Base-by-base conservation (phyloP, 1,140 invertebrate genomes). In the Scaptomyza hsui region DNA sequence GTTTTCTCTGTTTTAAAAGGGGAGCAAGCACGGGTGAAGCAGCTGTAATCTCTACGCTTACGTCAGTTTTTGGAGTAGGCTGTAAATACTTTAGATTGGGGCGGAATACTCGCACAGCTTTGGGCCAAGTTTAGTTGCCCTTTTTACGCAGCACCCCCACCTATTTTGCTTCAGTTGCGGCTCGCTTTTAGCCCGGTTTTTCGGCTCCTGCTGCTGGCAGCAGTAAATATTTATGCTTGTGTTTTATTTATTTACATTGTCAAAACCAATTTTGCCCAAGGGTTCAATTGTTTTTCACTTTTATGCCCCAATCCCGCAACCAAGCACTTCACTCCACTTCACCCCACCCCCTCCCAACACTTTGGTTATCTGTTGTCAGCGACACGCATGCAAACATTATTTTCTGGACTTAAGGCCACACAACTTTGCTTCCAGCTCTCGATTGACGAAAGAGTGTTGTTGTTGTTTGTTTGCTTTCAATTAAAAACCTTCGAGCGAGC, bases 171-270 rank as follows among this genome's bases (percentile, higher is more conserved):
- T 26, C 10, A 10, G 12, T 47, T 15, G 16, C 29, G 29, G 10
- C 48, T n/a, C n/a, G 4, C 39, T 35, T 48, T 48, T 35, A 4
- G 26, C 18, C 10, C 10, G 10, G 18, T 53, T 18, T 24, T 19
- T 24, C n/a, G 60, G 19, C 19, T 65, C 15, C 41, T 47, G 63
- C 53, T 77, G 73, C 77, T 69, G 75, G 63, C 65, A 88, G 82
- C 82, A 82, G 82, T 88, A 88, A 88, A 88, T 88, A 88, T 88
- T 88, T 88, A 88, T 88, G 82, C 83, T 82, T 88, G 82, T 88
- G 78, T 88, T 88, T 88, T 88, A 88, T 88, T 88, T 88, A 88
- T 88, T 88, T 88, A 88, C 82, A 88, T 88, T 88, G 82, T 88
- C 82, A 88, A 88, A 88, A 88, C 82, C 82, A 88, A 88, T 88